These are phyloP conservation scores for Chrysopa pallens DNA, from an alignment of 1,140 invertebrate species.

Conservation along the genomic window DNA sequence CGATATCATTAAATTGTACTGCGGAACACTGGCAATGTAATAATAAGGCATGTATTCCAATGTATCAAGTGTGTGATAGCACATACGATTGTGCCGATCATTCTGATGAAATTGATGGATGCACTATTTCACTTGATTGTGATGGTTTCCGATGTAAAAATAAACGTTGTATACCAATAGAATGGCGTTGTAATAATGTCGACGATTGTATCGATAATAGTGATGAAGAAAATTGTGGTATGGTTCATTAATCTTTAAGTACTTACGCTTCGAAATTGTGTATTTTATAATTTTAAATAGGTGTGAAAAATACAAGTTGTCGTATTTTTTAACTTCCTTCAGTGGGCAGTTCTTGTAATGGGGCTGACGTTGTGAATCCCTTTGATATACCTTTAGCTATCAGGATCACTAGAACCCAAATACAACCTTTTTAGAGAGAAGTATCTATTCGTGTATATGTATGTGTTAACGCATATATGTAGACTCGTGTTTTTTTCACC, in stretches of 20 bases:
- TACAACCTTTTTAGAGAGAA: too few species aligned
- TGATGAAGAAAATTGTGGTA: slow-evolving; percentile 48
- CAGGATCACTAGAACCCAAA: too few species aligned
- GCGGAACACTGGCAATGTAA: slow-evolving; percentile 22
- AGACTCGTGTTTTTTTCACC: too few species aligned
- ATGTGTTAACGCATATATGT: too few species aligned
- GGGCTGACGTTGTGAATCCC: too few species aligned
- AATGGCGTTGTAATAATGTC: slow-evolving; percentile 43
- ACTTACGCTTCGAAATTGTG: too few species aligned
- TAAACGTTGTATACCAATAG: slow-evolving; percentile 34
- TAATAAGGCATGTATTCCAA: slow-evolving; percentile 32
- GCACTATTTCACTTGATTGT: slow-evolving; percentile 10
- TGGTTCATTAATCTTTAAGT: slow-evolving; percentile 23
- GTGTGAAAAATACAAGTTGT: too few species aligned
- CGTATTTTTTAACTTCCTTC: too few species aligned
- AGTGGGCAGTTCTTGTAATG: too few species aligned
- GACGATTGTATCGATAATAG: slow-evolving; percentile 44
- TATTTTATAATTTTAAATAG: too few species aligned
- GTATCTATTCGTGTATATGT: too few species aligned
- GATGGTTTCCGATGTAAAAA: slow-evolving; percentile 34
- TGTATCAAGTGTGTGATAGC: slow-evolving; percentile 35
- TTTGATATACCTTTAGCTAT: too few species aligned
- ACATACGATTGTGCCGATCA: slow-evolving; percentile 47
- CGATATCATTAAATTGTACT: not conserved
- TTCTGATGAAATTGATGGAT: slow-evolving; percentile 35